Evolutionary conservation across 2,888 invertebrate species (phyloP).

Genomic region (Eilema caniola): DNA sequence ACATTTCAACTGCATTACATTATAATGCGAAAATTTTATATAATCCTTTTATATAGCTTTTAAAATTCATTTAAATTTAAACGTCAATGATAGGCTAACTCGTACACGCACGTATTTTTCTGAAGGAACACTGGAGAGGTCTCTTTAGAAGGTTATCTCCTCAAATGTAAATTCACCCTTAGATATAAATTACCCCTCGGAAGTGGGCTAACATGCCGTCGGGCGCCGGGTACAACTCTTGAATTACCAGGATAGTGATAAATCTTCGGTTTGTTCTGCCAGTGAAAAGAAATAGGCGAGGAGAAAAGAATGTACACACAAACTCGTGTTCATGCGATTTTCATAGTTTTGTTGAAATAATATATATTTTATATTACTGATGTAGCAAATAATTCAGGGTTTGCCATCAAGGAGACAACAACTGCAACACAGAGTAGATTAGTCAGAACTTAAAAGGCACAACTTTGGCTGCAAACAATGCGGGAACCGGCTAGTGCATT

Average conservation of each 20-base stretch:
- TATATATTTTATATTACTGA: neutral
- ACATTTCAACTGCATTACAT: too few relatives aligned
- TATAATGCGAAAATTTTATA: neutral
- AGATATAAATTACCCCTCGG: slow-evolving; percentile 51
- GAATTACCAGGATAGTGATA: slow-evolving; percentile 57
- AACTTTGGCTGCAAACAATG: too few relatives aligned
- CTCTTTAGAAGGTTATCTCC: slow-evolving; percentile 25
- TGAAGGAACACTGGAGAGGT: neutral
- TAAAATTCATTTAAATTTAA: neutral
- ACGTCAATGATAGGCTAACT: neutral
- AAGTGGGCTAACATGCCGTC: slow-evolving; percentile 62
- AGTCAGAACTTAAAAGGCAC: neutral
- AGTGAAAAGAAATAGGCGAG: slow-evolving; percentile 47
- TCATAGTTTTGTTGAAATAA: neutral
- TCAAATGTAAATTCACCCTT: slow-evolving; percentile 54
- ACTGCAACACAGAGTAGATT: neutral
- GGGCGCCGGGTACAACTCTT: slow-evolving; percentile 54
- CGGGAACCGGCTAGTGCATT: too few relatives aligned
- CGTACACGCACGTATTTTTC: neutral
- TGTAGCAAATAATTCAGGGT: too few relatives aligned
- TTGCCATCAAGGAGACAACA: neutral
- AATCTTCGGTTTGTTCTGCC: slow-evolving; percentile 62
- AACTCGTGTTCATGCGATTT: slow-evolving; percentile 3
- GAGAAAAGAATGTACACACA: slow-evolving; percentile 13
- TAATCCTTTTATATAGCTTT: neutral